Base-by-base conservation (phyloP, 2,888 invertebrate genomes). In the Theretra japonica region DNA sequence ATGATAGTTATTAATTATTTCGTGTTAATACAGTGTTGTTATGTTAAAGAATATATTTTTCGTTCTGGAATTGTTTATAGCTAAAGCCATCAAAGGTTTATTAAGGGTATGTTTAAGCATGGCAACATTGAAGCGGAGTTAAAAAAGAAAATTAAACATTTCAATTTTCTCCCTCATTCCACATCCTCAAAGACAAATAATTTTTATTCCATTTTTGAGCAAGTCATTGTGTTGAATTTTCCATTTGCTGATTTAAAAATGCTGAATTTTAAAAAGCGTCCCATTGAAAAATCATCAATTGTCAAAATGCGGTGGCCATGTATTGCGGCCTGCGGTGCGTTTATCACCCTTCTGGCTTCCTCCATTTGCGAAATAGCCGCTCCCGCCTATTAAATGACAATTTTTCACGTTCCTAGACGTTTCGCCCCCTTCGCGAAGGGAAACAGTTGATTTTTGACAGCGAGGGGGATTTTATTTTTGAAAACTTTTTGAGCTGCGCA, bases 301-400 rank as follows among this genome's bases (percentile, higher is more conserved):
- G 59, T 60, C 15, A 75, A 75, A 74, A 75, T 73, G 25, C 28
- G 17, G 50, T 50, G 75, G 75, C 75, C 73, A 70, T 30, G 60
- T 50, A 60, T 62, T 48, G 58, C 50, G 25, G 60, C 21, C 50
- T 60, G 76, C 82, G 83, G 82, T 87, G 86, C 59, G 86, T 87
- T 87, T 87, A 87, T 86, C 87, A 84, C 87, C 87, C 87, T 85
- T 85, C 84, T 82, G 79, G 77, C 82, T 81, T 75, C 77, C 77
- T 82, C 83, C 83, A 84, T 86, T 85, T 85, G 77, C 82, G 82
- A 82, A 86, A 86, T 87, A 84, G 91, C 90, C 89, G 85, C 70
- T 65, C 83, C 83, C 88, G 86, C 88, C 93, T 92, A 92, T 93
- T 93, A 93, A 93, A 93, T 89, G 90, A 88, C 93, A 89, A 93